Percentiles rank a stretch among this genome's conserved stretches.
Conservation (phyloP, 2,888 invertebrate genomes). For the Buathra laborator region DNA sequence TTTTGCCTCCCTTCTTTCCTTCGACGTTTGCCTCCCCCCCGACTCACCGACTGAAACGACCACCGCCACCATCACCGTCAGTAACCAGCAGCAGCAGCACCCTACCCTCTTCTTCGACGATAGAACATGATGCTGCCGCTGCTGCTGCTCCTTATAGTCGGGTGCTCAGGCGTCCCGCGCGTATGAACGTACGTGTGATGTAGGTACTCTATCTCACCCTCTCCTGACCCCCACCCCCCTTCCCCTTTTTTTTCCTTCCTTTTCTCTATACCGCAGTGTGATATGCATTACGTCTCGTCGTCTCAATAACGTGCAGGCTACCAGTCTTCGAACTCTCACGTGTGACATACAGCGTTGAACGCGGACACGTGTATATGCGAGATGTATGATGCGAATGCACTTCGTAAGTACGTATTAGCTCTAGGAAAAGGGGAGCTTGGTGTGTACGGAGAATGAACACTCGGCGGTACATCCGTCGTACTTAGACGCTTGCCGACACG, state of each 20-base stretch:
- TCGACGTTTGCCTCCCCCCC: conserved; percentile 33
- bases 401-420: conserved; percentile 36
- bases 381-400: conserved; percentile 17
- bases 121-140: conserved; percentile 43
- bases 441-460: conserved; percentile 18
- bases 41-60: conserved; percentile 25
- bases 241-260: conserved; percentile 35
- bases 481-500: background rate
- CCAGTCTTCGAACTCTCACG: conserved; percentile 39
- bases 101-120: conserved; percentile 57
- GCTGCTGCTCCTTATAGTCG: conserved; percentile 63
- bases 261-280: conserved; percentile 53
- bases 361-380: background rate
- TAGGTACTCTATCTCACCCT: conserved; percentile 49
- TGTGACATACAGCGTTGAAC: conserved; percentile 19
- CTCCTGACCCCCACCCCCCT: conserved; percentile 17
- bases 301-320: conserved; percentile 57
- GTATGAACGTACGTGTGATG: conserved; percentile 64
- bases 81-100: conserved; percentile 45
- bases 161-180: conserved; percentile 51
- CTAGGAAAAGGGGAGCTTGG: background rate
- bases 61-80: conserved; percentile 60
- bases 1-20: conserved; percentile 74
- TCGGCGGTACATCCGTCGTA: conserved; percentile 28
- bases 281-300: conserved; percentile 62